A percentile compares a stretch with the other conserved stretches of the same genome.
phyloP scores from a whole-genome alignment of 2,113 vertebrate species.

The Sinocyclocheilus grahami region DNA sequence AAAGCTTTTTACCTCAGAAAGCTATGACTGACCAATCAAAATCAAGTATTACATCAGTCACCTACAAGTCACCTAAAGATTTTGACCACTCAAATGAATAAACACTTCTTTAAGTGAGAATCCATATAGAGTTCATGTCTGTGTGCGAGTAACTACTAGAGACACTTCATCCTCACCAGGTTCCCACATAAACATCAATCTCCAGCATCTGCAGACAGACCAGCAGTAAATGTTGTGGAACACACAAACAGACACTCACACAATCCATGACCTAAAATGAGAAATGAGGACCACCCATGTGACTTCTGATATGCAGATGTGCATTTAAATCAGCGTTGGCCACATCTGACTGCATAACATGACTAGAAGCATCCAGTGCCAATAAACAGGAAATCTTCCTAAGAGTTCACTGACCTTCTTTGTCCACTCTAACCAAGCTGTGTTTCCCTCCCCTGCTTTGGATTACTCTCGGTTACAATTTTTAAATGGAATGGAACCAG shows the following conservation, averaged over 20 bases:
- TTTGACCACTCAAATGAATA: background rate
- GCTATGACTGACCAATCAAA: background rate
- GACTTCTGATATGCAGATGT: slow-evolving; percentile 17
- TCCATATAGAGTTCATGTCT: slow-evolving; percentile 9
- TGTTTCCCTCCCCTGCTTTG: background rate
- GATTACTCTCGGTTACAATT: background rate
- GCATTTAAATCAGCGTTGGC: background rate
- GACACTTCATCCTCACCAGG: slow-evolving; percentile 25
- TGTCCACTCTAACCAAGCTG: background rate
- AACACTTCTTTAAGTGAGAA: slow-evolving; percentile 12
- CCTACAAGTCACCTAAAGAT: background rate
- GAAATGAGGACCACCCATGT: slow-evolving; percentile 44
- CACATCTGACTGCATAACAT: background rate
- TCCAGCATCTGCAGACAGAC: slow-evolving; percentile 19
- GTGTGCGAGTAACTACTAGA: background rate
- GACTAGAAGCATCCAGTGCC: background rate
- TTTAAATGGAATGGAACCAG: background rate
- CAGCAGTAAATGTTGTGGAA: slow-evolving; percentile 26
- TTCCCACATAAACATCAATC: slow-evolving; percentile 42
- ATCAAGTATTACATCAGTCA: background rate
- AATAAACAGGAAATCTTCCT: background rate
- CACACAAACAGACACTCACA: slow-evolving; percentile 19
- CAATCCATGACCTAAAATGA: slow-evolving; percentile 31
- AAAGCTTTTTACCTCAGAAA: background rate
- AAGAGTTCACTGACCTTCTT: background rate